Evolutionary conservation across 2,797 vertebrate genomes (phyloP), one percentile per base, ranked within the genome.

Genomic region (Dromococcyx pavoninus): DNA sequence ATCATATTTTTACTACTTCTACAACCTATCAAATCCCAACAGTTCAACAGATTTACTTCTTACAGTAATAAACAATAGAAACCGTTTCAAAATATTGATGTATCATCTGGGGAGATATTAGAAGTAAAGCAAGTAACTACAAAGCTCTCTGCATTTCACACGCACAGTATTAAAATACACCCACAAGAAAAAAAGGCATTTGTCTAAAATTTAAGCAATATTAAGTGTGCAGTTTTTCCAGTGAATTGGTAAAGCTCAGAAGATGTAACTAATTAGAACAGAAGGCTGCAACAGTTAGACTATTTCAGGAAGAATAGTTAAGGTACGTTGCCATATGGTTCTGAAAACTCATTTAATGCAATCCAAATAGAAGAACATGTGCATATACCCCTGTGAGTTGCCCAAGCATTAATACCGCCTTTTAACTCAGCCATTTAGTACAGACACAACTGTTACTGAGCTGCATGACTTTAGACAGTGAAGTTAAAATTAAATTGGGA

Each of bases 241-340:
- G 62, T 46, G 91, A 94, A 89, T 67, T 76, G 79, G 86, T 91
- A 78, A 78, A 96, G 87, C 95, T 96, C 82, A 91, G 82, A 95
- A 92, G 69, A 87, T 92, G 92, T 70, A 94, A 88, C 89, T 95
- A 97, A 97, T 96, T 92, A 94, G 91, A 96, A 94, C 73, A 91
- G 60, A 96, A 96, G 95, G 91, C 85, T 88, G 91, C 94, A 97
- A 97, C 84, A 94, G 95, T 95, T 72, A 92, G 94, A 91, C 89
- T 95, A 73, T 96, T 96, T 96, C 82, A 86, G 89, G 94, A 92
- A 95, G 91, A 96, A 89, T 43, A 93, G 80, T 95, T 92, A 65
- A 94, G 94, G 89, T 91, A 86, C 71, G 56, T 88, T 88, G 74
- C 89, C 91, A 96, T 93, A 95, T 88, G 92, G 92, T 94, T 88